Evolutionary conservation across 2,797 vertebrate genomes (phyloP), one percentile per base, ranked within the genome.

Genomic region (Schizopygopsis pylzovi): DNA sequence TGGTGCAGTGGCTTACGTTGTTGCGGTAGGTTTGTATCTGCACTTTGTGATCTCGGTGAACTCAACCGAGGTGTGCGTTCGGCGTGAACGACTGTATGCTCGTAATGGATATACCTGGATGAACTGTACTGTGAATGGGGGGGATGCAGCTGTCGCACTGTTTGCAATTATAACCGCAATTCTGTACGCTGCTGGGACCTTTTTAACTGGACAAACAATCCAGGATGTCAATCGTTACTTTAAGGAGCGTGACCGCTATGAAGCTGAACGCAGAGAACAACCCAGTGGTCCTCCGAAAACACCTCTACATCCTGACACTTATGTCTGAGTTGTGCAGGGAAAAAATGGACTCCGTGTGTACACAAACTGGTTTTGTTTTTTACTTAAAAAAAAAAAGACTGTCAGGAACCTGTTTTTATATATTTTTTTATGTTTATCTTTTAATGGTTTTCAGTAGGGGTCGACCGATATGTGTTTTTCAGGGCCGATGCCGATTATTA

Each of bases 31-130:
- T 33, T 92, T 98, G 54, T 99, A 97, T 92, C 93, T 99, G 81
- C 94, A 98, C 68, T 96, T 95, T 0, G 92, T 99, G 86, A 94
- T 94, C 76, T 45, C 54, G 43, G 95, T 99, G 79, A 99, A 99
- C 43, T 45, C 96, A 75, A 98, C 97, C 0, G 97, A 99, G 0
- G 92, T 96, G 33, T 99, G 98, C 88, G 43, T 76, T 89, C 81
- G 11, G 59, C 96, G 98, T 0, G 96, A 96, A 91, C 92, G 95
- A 68, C 90, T 99, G 54, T 99, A 99, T 0, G 93, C 94, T 0
- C 92, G 96, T 6, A 95, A 90, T 0, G 98, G 98, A 52, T 97
- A 97, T 86, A 98, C 97, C 71, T 98, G 97, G 94, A 98, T 98
- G 97, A 97, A 92, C 94, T 99, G 98, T 0, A 89, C 92, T 0